Base-by-base conservation (phyloP, 2,113 vertebrate species). In the Nibea albiflora region DNA sequence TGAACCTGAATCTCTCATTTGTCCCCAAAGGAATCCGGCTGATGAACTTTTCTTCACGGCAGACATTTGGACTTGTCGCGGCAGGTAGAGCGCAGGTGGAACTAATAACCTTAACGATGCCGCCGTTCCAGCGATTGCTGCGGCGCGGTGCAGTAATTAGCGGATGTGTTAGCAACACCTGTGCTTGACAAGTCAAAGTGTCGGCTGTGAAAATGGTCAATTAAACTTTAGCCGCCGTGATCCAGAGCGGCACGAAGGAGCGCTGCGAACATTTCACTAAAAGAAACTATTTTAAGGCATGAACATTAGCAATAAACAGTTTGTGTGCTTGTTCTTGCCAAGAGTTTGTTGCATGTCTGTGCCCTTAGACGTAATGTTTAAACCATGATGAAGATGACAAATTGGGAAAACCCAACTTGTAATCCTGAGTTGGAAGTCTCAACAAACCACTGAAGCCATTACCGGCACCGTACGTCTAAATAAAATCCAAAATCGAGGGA, bases 201-300 rank as follows among this genome's bases (percentile, higher is more conserved):
- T 57, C 71, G 47, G 47, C 77, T n/a, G 71, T 70, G 50, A 54
- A 65, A 54, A 77, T 35, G 68, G 71, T 46, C 54, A 49, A 68
- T 82, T 70, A 62, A 78, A 42, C 44, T 58, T 46, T 3, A 56
- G 44, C 44, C 35, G 8, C 35, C 35, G 8, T 8, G 35, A 39
- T 39, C 35, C 35, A 39, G 35, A 39, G 35, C 31, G 7, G 1
- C 31, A 31, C 31, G 31, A 31, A 31, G 31, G 31, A 35, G 8
- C 7, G 7, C 6, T 35, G 35, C 31, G 31, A 31, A 31, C 31
- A 31, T 4, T 31, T 31, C 28, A 31, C 28, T 31, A 31, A 4
- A 31, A 31, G 28, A 31, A 31, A 31, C 28, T 31, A 4, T 31
- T 31, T 31, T 31, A 31, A 31, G 31, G 31, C 31, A 31, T 5